These are phyloP conservation scores for Heliconius erato DNA, from an alignment of 2,888 invertebrate species.

Conservation along the genomic window DNA sequence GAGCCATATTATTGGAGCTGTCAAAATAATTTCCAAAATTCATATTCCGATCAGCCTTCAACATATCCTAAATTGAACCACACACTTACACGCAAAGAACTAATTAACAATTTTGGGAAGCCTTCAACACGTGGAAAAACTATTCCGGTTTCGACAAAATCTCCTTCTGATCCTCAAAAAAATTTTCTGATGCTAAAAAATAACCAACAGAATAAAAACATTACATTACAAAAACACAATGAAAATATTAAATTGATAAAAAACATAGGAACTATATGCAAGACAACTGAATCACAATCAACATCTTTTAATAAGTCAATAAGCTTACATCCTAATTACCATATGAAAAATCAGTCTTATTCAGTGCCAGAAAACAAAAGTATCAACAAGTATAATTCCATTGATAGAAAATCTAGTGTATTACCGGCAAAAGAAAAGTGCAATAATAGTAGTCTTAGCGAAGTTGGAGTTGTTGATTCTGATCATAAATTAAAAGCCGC, in stretches of 20 bases:
- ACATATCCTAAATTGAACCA: conserved; percentile 4
- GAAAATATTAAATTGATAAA: neutral
- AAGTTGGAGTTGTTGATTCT: neutral
- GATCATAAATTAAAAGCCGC: conserved; percentile 7
- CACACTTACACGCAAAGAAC: neutral
- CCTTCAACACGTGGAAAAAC: neutral
- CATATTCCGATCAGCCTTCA: conserved; percentile 6
- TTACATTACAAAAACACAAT: neutral
- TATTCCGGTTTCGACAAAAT: conserved; percentile 25
- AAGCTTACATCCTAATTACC: neutral
- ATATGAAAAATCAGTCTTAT: too few species aligned
- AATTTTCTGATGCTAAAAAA: conserved; percentile 29
- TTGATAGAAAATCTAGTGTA: neutral
- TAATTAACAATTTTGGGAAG: conserved; percentile 14
- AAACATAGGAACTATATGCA: neutral
- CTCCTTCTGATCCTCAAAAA: conserved; percentile 18
- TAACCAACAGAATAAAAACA: neutral
- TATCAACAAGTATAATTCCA: neutral
- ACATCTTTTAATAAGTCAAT: neutral
- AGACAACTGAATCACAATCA: neutral
- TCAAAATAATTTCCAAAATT: conserved; percentile 7
- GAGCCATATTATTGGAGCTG: conserved; percentile 65
- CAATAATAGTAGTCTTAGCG: neutral
- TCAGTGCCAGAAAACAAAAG: neutral
- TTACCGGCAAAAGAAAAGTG: neutral